Evolutionary conservation across 53 echinoderm and acorn worm species (phyloP), one percentile per base, ranked within the genome.

Genomic region (Astropecten irregularis): DNA sequence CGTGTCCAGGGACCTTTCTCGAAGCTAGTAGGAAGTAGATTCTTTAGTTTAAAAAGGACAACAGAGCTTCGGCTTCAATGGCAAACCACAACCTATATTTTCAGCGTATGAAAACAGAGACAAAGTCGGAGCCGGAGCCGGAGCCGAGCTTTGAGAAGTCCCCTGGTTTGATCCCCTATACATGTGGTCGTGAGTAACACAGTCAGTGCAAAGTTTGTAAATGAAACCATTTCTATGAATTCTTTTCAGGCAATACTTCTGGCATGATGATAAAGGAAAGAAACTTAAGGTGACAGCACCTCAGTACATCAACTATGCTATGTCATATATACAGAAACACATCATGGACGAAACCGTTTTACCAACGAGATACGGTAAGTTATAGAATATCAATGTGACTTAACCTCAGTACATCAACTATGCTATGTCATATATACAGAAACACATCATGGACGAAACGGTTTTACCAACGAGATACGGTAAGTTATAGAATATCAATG

Each of bases 401-500:
- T 94, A 92, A 10, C 92, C 99, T 30, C 94, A 94, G 71, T 97
- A 97, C 77, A 91, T 94, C 26, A 90, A 94, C 84, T 97, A 90
- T 49, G 90, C 89, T 62, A 97, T 97, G 99, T 92, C 88, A 18
- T 90, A 69, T 70, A 69, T 91, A 79, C 94, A 97, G 70, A 94
- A 89, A 42, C 87, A 89, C 48, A 92, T 97, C 48, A 90, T 90
- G 26, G 99, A 97, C 51, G 99, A 97, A 82, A 68, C 82, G 35
- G 84, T 94, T 61, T 94, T 97, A 86, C 99, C 99, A 34, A 92
- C 92, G 54, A 97, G 93, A 86, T 97, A 97, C 77, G 99, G 99
- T 97, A 63, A 94, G 97, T 62, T n/a, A n/a, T n/a, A n/a, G n/a
- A n/a, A n/a, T n/a, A n/a, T n/a, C n/a, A n/a, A n/a, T n/a, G n/a